Evolutionary conservation across 2,888 invertebrate species (phyloP).

Genomic region (Ametastegia equiseti): DNA sequence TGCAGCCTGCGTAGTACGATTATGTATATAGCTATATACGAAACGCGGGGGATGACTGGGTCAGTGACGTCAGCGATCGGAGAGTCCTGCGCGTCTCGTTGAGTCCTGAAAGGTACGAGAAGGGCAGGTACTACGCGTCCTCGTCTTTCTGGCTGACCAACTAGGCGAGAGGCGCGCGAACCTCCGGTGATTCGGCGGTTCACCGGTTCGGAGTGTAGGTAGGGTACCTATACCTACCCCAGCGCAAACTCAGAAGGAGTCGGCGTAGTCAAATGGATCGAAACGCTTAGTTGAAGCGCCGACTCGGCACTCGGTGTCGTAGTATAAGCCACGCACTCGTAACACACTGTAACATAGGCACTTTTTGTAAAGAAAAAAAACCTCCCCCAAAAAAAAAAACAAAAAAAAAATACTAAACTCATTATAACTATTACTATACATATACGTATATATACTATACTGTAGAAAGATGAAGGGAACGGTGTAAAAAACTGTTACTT

Average conservation of each 20-base stretch:
- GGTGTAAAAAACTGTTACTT: background rate
- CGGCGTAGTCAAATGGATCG: slow-evolving; percentile 60
- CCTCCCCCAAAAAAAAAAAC: slow-evolving; percentile 54
- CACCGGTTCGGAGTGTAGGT: slow-evolving; percentile 35
- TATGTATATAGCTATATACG: background rate
- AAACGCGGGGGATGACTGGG: background rate
- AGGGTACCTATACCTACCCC: too few relatives aligned
- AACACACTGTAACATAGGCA: slow-evolving; percentile 72
- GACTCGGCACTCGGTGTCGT: slow-evolving; percentile 74
- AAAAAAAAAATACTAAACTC: slow-evolving; percentile 46
- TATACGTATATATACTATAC: slow-evolving; percentile 45
- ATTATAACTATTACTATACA: too few relatives aligned
- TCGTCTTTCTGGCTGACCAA: slow-evolving; percentile 28
- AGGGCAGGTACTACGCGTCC: background rate
- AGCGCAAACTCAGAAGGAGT: slow-evolving; percentile 54
- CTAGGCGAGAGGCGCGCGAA: slow-evolving; percentile 19
- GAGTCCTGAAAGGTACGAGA: slow-evolving; percentile 10
- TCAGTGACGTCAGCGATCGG: slow-evolving; percentile 34
- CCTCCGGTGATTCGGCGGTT: slow-evolving; percentile 34
- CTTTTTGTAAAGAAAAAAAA: slow-evolving; percentile 66
- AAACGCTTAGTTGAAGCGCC: slow-evolving; percentile 72
- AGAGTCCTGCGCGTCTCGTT: slow-evolving; percentile 35
- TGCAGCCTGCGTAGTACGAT: slow-evolving; percentile 6
- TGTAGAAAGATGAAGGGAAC: background rate
- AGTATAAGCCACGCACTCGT: slow-evolving; percentile 70